Conservation (phyloP, 2,113 vertebrate genomes). For the Chitala chitala region DNA sequence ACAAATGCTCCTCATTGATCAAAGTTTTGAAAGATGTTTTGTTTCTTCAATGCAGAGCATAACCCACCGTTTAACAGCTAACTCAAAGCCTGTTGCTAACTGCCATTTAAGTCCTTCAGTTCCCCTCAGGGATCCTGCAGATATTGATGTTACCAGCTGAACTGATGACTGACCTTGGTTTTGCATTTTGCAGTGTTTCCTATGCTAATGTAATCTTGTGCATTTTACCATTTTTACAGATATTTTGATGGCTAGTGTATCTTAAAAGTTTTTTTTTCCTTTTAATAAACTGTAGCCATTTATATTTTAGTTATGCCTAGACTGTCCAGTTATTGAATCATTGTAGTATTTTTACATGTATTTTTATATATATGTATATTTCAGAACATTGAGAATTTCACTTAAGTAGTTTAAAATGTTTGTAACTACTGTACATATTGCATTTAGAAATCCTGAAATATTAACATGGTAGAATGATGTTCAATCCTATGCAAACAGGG, state of each 20-base stretch:
- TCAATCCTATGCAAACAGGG: conserved; percentile 25
- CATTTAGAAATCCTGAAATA: background rate
- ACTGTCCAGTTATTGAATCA: background rate
- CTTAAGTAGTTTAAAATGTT: background rate
- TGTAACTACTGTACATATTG: conserved; percentile 13
- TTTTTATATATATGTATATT: background rate
- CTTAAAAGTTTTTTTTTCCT: background rate
- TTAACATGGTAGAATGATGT: too few relatives aligned
- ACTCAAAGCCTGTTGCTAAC: background rate
- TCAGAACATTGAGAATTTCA: background rate
- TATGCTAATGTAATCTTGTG: background rate
- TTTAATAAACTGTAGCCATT: background rate
- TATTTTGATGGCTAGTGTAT: background rate
- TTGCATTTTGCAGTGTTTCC: background rate
- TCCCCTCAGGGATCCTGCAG: background rate
- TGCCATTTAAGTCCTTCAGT: background rate
- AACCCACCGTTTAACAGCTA: background rate
- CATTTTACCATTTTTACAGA: background rate
- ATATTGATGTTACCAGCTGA: background rate
- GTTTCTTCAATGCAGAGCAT: background rate
- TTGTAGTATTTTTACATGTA: background rate
- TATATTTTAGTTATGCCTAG: background rate
- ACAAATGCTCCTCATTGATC: too few relatives aligned
- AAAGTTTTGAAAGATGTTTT: too few relatives aligned
- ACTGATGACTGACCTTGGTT: conserved; percentile 6